Conservation (phyloP, 2,113 vertebrate species). For the Amphiprion percula region DNA sequence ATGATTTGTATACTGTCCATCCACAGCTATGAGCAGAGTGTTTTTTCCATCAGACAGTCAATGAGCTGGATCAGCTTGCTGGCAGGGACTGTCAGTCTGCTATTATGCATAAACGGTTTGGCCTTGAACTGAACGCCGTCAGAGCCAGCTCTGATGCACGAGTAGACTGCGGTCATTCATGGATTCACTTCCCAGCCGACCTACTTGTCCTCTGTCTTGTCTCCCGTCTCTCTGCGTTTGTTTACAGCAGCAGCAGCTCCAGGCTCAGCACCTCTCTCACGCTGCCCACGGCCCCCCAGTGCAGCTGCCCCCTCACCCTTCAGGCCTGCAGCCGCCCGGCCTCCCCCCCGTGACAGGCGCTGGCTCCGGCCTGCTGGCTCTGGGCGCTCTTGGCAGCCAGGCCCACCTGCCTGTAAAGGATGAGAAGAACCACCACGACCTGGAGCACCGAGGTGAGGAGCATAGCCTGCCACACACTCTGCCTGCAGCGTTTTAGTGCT, state of each 20-base stretch:
- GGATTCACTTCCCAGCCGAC: constrained; percentile 78
- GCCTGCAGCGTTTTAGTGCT: constrained; percentile 13
- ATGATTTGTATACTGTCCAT: constrained; percentile 1
- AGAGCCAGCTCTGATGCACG: constrained; percentile 51
- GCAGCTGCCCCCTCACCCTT: constrained; percentile 94
- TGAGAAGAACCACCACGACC: constrained; percentile 96
- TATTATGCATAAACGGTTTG: constrained; percentile 68
- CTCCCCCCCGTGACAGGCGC: constrained; percentile 89
- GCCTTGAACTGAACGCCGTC: constrained; percentile 50
- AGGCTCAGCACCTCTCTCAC: constrained; percentile 97
- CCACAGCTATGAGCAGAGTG: constrained; percentile 3
- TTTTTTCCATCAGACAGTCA: constrained; percentile 18
- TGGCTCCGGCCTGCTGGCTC: constrained; percentile 92
- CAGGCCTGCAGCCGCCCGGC: constrained; percentile 93
- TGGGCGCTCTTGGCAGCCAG: constrained; percentile 93
- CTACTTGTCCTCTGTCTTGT: constrained; percentile 81
- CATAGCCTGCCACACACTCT: constrained; percentile 35
- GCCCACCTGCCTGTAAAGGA: constrained; percentile 95
- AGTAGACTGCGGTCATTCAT: constrained; percentile 49
- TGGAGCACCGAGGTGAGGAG: constrained; percentile 95
- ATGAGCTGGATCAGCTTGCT: constrained; percentile 53
- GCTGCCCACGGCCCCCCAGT: constrained; percentile 94
- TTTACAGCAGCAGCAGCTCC: constrained; percentile 97
- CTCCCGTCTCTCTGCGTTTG: constrained; percentile 63
- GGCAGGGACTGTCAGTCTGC: constrained; percentile 45